Evolutionary conservation across 1,140 invertebrate genomes (phyloP).

Genomic region (Apis laboriosa): DNA sequence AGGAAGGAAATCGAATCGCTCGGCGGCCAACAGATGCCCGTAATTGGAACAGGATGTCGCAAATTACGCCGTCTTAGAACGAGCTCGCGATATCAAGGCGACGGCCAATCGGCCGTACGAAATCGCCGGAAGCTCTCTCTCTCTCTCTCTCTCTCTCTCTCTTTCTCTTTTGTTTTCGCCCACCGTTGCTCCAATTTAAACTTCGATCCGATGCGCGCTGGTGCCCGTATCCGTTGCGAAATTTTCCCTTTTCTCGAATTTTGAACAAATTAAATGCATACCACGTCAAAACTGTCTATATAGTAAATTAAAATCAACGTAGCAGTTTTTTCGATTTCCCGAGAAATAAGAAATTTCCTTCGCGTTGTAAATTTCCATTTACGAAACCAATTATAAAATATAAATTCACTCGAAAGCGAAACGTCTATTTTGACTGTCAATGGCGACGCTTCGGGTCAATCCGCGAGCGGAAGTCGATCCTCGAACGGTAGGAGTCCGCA

Average conservation of each 20-base stretch:
- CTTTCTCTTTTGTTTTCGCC: constrained; percentile 10
- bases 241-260: neutral
- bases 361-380: too few relatives aligned
- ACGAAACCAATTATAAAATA: neutral
- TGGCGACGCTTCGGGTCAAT: neutral
- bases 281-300: too few relatives aligned
- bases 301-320: too few relatives aligned
- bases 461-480: constrained; percentile 17
- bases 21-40: constrained; percentile 58
- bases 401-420: neutral
- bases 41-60: constrained; percentile 67
- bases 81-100: constrained; percentile 68
- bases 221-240: too few relatives aligned
- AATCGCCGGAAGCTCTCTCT: constrained; percentile 34
- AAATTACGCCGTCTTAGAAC: constrained; percentile 64
- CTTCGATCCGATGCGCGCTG: constrained; percentile 15
- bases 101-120: constrained; percentile 49
- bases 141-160: too few relatives aligned
- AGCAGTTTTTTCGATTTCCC: too few relatives aligned
- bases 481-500: neutral
- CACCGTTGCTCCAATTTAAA: neutral
- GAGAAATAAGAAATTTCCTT: too few relatives aligned
- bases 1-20: constrained; percentile 13
- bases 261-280: too few relatives aligned
- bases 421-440: neutral